Conservation (phyloP, 2,113 vertebrate genomes). For the Leucopsar rothschildi region DNA sequence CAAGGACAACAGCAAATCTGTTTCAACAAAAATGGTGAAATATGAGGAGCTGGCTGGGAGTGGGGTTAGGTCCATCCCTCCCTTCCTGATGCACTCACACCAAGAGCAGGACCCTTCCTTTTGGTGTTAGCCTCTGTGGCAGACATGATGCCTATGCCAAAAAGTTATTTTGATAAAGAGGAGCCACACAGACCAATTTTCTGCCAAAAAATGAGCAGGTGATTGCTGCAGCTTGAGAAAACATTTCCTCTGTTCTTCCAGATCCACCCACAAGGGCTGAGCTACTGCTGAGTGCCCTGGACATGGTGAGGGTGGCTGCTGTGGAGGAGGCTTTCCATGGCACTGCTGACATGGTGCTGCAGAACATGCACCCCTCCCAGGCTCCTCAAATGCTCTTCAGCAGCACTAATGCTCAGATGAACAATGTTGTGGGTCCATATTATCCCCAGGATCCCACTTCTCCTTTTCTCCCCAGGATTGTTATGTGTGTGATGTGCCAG, state of each 20-base stretch:
- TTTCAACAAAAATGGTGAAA: not conserved
- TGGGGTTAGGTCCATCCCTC: not conserved
- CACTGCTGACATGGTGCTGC: not conserved
- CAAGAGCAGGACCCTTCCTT: not conserved
- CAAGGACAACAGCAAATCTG: conserved; percentile 30
- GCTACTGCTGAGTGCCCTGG: not conserved
- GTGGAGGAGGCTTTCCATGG: not conserved
- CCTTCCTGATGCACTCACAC: not conserved
- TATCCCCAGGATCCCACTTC: not conserved
- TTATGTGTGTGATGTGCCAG: not conserved
- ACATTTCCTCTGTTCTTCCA: not conserved
- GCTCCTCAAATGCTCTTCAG: fast-evolving
- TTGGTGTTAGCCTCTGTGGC: not conserved
- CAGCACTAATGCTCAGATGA: not conserved
- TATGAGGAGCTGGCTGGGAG: not conserved
- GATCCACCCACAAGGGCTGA: not conserved
- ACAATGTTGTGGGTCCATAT: fast-evolving
- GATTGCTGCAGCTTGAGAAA: not conserved
- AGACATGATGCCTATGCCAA: not conserved
- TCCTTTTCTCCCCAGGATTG: not conserved
- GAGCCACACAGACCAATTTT: not conserved
- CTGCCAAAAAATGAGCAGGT: not conserved
- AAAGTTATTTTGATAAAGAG: not conserved
- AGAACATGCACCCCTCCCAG: fast-evolving
- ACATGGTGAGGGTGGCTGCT: too few relatives aligned